Evolutionary conservation across 2,113 vertebrate species (phyloP), one percentile per base, ranked within the genome.

Genomic region (Andinoacara biseriatus): DNA sequence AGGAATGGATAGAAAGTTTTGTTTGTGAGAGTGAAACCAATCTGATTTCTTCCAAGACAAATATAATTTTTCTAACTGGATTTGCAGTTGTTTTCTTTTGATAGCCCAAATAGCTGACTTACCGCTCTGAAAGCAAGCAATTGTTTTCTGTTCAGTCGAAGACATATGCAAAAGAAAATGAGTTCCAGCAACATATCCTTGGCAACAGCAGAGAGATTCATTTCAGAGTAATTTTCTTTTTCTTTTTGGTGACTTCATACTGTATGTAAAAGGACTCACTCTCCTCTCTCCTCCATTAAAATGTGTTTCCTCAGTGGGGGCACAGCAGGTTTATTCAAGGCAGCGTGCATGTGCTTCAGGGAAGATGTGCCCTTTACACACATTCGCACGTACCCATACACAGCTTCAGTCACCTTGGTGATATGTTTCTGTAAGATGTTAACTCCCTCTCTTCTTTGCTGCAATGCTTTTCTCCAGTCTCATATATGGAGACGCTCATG

Each of bases 1-100:
- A 74, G 38, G 20, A 87, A 77, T 59, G 65, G 61, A 82, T 74
- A 24, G 14, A 83, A 83, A 77, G 75, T 87, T 90, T 80, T 84
- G 18, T 83, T 85, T 75, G 49, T 5, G 43, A 74, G 31, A 62
- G 54, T 43, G 74, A 81, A 86, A 61, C 5, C 11, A 82, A 87
- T 91, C 69, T 60, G 35, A 90, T 89, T 83, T 88, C 59, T 84
- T 80, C 87, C 40, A 24, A 77, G 87, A 78, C 78, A 89, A 90
- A 90, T 87, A 62, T 57, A 22, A 90, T 86, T 85, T 85, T 26
- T 76, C 13, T 17, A 75, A 76, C 33, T 75, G 59, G 82, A 92
- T 93, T 88, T 89, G n/a, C 80, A 85, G 57, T 81, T 90, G 87
- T 89, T 90, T 94, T 84, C 52, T 63, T 94, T 89, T 87, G 80